Conservation (phyloP, 2,888 invertebrate species). For the Lasioglossum malachurum region DNA sequence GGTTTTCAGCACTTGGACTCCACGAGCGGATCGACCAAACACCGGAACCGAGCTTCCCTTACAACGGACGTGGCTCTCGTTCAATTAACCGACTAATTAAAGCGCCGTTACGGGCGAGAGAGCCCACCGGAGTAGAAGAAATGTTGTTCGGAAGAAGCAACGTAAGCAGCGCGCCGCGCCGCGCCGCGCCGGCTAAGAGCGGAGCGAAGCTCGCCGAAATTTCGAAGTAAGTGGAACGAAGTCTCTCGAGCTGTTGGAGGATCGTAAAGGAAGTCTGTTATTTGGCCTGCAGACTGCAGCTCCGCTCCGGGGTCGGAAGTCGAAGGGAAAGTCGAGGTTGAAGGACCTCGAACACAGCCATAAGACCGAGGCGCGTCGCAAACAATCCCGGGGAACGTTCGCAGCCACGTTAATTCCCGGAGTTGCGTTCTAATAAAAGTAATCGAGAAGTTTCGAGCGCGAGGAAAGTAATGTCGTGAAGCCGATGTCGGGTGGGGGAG, state of each 20-base stretch:
- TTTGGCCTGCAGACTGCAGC: not conserved
- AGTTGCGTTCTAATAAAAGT: slow-evolving; percentile 80
- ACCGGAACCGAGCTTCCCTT: slow-evolving; percentile 63
- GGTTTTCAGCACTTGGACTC: not conserved
- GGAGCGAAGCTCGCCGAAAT: not conserved
- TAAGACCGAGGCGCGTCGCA: slow-evolving; percentile 42
- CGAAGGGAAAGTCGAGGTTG: not conserved
- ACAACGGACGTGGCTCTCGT: not conserved
- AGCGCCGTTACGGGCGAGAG: not conserved
- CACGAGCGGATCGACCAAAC: not conserved
- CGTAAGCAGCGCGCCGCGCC: not conserved
- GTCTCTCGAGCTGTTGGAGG: not conserved
- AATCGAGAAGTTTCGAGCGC: slow-evolving; percentile 78
- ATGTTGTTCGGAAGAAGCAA: not conserved
- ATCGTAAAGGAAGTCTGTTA: slow-evolving; percentile 30
- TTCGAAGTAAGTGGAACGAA: slow-evolving; percentile 5
- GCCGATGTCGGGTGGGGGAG: slow-evolving; percentile 37
- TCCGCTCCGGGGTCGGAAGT: not conserved
- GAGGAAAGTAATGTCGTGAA: slow-evolving; percentile 79
- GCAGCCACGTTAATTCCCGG: slow-evolving; percentile 73
- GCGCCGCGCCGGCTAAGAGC: not conserved
- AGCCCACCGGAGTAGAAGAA: not conserved
- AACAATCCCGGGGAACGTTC: slow-evolving; percentile 60
- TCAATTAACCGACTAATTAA: slow-evolving; percentile 13
- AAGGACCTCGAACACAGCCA: not conserved